These are phyloP conservation scores for Acinonyx jubatus DNA, from an alignment of 2,113 vertebrate species.

Conservation along the genomic window DNA sequence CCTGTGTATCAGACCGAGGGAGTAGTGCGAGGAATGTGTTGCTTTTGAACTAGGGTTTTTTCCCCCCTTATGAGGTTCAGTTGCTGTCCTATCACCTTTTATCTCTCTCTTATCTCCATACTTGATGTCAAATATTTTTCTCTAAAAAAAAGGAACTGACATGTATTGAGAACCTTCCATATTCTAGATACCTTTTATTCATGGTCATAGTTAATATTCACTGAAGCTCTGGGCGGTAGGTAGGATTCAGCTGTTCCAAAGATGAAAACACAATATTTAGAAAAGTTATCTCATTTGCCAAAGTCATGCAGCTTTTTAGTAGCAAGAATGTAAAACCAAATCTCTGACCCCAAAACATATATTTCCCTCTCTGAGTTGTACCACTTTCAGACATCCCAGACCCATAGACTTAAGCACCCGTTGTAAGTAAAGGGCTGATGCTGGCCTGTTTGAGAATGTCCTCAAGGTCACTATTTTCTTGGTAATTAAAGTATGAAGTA, in stretches of 20 bases:
- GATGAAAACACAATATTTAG: background rate
- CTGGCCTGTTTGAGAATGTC: background rate
- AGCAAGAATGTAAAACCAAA: background rate
- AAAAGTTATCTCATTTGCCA: background rate
- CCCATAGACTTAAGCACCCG: background rate
- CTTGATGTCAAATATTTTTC: background rate
- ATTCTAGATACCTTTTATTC: background rate
- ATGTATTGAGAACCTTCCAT: background rate
- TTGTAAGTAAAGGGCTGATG: background rate
- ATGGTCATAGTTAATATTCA: background rate
- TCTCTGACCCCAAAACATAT: background rate
- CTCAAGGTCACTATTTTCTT: background rate
- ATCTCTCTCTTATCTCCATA: background rate
- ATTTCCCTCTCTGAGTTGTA: background rate
- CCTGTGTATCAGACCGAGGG: background rate
- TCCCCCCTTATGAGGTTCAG: background rate
- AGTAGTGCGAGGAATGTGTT: background rate
- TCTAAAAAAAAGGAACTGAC: background rate
- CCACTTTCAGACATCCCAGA: background rate
- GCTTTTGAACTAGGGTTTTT: background rate
- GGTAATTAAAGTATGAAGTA: background rate
- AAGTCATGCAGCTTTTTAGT: background rate
- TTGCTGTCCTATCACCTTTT: background rate
- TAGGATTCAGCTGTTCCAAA: background rate
- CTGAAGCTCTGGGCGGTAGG: background rate